These are phyloP conservation scores for Pogonomyrmex californicus DNA, from an alignment of 1,140 invertebrate species.

Conservation along the genomic window DNA sequence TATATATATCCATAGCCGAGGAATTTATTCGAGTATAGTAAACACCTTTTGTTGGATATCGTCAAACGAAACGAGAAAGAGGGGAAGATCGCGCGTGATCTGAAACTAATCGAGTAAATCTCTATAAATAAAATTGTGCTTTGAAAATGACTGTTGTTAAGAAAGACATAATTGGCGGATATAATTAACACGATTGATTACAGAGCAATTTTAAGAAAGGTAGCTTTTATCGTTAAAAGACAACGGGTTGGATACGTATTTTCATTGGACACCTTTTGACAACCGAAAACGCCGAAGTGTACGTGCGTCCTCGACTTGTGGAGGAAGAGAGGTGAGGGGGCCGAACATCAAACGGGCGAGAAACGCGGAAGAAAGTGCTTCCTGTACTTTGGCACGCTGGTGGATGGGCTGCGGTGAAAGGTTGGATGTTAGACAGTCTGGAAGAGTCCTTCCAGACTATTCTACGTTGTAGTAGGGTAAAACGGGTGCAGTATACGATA, in stretches of 20 bases:
- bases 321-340: too few relatives aligned
- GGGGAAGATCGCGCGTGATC: background rate
- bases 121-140: background rate
- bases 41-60: background rate
- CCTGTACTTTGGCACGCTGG: conserved; percentile 69
- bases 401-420: conserved; percentile 62
- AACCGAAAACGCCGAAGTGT: conserved; percentile 27
- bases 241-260: background rate
- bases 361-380: conserved; percentile 75
- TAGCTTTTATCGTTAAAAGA: background rate
- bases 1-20: conserved; percentile 2
- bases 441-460: conserved; percentile 62
- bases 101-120: conserved; percentile 3
- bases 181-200: background rate
- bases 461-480: conserved; percentile 54
- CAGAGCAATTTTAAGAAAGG: background rate
- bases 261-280: conserved; percentile 11
- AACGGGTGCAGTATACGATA: conserved; percentile 77
- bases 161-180: background rate
- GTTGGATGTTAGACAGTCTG: conserved; percentile 63
- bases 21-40: conserved; percentile 47
- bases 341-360: conserved; percentile 65
- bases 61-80: conserved; percentile 6
- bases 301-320: background rate
- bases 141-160: conserved; percentile 1